Evolutionary conservation across 2,113 vertebrate genomes (phyloP), one percentile per base, ranked within the genome.

Genomic region (Muntiacus reevesi): DNA sequence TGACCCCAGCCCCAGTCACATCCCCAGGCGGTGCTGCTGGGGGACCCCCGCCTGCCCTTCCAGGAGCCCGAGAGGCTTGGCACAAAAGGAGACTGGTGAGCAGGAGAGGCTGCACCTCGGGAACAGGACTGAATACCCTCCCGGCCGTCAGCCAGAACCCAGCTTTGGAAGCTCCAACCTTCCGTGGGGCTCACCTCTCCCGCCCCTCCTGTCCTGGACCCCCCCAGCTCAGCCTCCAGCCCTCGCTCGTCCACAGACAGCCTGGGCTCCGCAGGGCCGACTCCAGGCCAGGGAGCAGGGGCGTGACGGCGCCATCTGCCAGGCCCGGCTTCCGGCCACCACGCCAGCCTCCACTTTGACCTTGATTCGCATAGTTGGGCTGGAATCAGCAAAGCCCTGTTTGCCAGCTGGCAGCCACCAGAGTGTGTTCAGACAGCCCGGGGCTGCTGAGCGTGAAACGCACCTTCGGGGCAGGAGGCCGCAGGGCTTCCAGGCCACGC

Each of bases 171-270:
- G 33, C 14, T 82, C 57, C 28, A 43, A 5, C 33, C 4, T 1
- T 43, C 84, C 4, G 19, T 1, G 15, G 40, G 45, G 7, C 67
- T 27, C 78, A 6, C 12, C 4, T 23, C 15, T 19, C 16, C n/a
- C 0, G 21, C 33, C 9, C 15, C 4, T 6, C 28, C 5, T 0
- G 33, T 12, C 19, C 27, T 0, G 0, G 67, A 3, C 30, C 55
- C 57, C 57, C 33, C 10, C 50, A 2, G 2, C 11, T 33, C 5
- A 1, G 23, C 47, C 47, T n/a, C 11, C 2, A 47, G 55, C 17
- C 84, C 55, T 43, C 16, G 43, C 1, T 10, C 14, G 1, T 47
- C 50, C 45, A 28, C 85, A 55, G 12, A 43, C 28, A 62, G 55
- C 17, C 21, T 7, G 11, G 60, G 64, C 64, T 89, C 54, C 27